phyloP scores from a whole-genome alignment of 2,113 vertebrate genomes.

The Laticauda laticaudata region DNA sequence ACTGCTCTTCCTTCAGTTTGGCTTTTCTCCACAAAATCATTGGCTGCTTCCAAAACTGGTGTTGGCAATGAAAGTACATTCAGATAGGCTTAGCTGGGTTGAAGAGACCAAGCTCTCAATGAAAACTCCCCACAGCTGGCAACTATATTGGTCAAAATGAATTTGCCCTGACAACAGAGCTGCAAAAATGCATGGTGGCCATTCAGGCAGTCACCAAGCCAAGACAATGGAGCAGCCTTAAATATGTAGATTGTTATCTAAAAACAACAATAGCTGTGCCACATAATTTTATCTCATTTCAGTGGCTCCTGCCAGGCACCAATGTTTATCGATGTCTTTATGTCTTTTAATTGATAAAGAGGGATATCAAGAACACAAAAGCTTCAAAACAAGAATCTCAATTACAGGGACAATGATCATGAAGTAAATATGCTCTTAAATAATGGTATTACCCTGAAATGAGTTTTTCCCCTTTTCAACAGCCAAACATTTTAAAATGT shows the following conservation, averaged over 20 bases:
- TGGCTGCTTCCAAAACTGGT: slow-evolving; percentile 50
- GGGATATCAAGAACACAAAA: background rate
- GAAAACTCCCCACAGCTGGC: background rate
- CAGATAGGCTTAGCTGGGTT: background rate
- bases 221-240: background rate
- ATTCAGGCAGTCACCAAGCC: background rate
- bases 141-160: background rate
- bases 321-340: background rate
- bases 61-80: background rate
- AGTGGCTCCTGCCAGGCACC: background rate
- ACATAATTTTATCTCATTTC: background rate
- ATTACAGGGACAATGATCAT: background rate
- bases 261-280: background rate
- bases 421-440: background rate
- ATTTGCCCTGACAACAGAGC: background rate
- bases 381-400: background rate
- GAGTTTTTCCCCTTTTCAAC: background rate
- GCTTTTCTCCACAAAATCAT: slow-evolving; percentile 42
- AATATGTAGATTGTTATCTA: background rate
- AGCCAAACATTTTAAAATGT: background rate
- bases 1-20: slow-evolving; percentile 14
- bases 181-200: background rate
- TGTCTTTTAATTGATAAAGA: background rate
- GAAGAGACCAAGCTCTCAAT: background rate
- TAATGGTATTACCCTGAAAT: background rate